Conservation (phyloP, 2,113 vertebrate species). For the Oncorhynchus tshawytscha region DNA sequence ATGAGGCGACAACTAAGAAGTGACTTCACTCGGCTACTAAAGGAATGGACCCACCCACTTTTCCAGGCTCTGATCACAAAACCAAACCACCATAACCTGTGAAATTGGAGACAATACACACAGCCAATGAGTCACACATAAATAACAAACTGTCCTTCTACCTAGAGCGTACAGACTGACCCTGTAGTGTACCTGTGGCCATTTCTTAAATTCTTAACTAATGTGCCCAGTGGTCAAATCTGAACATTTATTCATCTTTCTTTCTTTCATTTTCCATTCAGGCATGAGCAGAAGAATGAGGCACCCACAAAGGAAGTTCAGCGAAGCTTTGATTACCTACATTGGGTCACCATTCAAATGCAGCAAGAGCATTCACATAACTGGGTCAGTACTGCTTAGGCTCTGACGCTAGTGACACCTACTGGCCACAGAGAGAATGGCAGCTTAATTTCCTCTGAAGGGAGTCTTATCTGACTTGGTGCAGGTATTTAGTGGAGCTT, state of each 20-base stretch:
- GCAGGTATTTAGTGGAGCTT: background rate
- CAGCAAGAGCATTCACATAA: conserved; percentile 22
- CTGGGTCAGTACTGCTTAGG: conserved; percentile 4
- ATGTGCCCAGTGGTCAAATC: too few species aligned
- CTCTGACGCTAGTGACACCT: conserved; percentile 41
- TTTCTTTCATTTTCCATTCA: background rate
- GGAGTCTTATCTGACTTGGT: background rate
- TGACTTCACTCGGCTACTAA: too few species aligned
- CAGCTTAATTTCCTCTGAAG: background rate
- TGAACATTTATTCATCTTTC: background rate
- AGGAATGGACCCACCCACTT: too few species aligned
- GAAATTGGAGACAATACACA: too few species aligned
- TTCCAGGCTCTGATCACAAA: too few species aligned
- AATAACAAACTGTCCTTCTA: too few species aligned
- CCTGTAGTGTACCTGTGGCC: too few species aligned
- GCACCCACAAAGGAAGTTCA: conserved; percentile 2
- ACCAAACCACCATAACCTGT: too few species aligned
- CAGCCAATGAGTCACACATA: too few species aligned
- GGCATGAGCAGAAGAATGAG: conserved; percentile 18
- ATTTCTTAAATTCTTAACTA: too few species aligned
- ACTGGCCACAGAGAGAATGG: conserved; percentile 26
- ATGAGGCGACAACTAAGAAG: too few species aligned
- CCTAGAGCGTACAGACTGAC: too few species aligned
- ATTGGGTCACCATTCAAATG: conserved; percentile 21
- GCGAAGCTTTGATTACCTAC: conserved; percentile 27